Base-by-base conservation (phyloP, 2,888 invertebrate genomes). In the Polyploca ridens region DNA sequence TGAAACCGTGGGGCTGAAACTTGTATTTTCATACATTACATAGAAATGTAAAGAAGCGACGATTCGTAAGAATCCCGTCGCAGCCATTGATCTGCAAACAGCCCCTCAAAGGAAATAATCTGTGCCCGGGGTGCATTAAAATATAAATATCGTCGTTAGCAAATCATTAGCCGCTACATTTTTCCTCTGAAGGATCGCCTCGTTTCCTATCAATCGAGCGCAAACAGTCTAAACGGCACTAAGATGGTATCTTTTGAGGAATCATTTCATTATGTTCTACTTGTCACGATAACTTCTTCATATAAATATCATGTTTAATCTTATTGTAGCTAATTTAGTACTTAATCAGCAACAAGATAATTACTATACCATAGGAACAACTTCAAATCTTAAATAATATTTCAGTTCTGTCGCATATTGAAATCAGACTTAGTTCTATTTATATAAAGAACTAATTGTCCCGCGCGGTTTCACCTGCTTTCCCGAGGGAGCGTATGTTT, bases 61-160 rank as follows among this genome's bases (percentile, higher is more conserved):
- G 54, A 54, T 10, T 54, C 54, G 11, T 35, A 38, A 38, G 41
- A 41, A 41, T 27, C 54, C 10, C 78, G 73, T 74, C 78, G 77
- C 41, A 27, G 61, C 13, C 61, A 86, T 77, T 81, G 88, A 85
- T 87, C 84, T 77, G 75, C 71, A 77, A 81, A 83, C 73, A 79
- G 77, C 70, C 85, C 84, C 84, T 92, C 92, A 93, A 94, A 93
- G 90, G 89, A 93, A 93, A 91, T 93, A 93, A 93, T 93, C 93
- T 93, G 79, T 76, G 80, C 78, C 75, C 76, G 73, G 79, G 83
- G 78, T 89, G 91, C 92, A 91, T 94, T 91, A 90, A 92, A 92
- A 93, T 88, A 92, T 90, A 93, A 93, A 93, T 89, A 92, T 90
- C 84, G 84, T 93, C 93, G 93, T 94, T 93, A 93, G 92, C 92